phyloP scores from a whole-genome alignment of 2,888 invertebrate genomes.

The Drosophila ustulata region DNA sequence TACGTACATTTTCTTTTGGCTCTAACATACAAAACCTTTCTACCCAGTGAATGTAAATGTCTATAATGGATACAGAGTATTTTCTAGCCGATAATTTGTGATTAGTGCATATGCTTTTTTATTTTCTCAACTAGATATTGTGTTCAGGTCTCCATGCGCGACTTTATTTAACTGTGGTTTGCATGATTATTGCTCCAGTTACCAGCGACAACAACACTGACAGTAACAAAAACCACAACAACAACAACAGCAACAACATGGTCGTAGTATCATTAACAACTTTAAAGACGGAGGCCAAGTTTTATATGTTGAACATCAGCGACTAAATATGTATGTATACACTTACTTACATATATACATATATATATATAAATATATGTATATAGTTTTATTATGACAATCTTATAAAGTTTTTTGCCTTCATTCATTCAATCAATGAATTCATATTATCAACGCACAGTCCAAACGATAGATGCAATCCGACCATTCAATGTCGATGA shows the following conservation, averaged over 20 bases:
- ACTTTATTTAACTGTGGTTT: slow-evolving; percentile 77
- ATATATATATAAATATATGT: too few relatives aligned
- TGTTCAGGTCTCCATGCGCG: slow-evolving; percentile 64
- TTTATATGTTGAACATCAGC: slow-evolving; percentile 56
- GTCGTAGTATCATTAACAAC: slow-evolving; percentile 19
- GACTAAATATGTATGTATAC: slow-evolving; percentile 15
- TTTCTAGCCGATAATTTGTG: neutral
- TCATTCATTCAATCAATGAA: too few relatives aligned
- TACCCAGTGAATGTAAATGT: too few relatives aligned
- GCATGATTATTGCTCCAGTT: slow-evolving; percentile 82
- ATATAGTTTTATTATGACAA: too few relatives aligned
- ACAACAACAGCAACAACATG: slow-evolving; percentile 16
- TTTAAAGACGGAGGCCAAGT: slow-evolving; percentile 45
- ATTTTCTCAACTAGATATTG: slow-evolving; percentile 38
- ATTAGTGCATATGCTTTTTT: neutral
- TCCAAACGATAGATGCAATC: too few relatives aligned
- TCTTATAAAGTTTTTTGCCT: too few relatives aligned
- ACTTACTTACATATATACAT: neutral
- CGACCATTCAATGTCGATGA: too few relatives aligned
- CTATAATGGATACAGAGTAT: slow-evolving; percentile 5
- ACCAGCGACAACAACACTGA: slow-evolving; percentile 54
- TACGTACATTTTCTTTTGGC: too few relatives aligned
- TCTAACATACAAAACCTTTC: too few relatives aligned
- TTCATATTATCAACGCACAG: too few relatives aligned
- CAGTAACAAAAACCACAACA: slow-evolving; percentile 25